phyloP scores from a whole-genome alignment of 2,888 invertebrate species.

The Labia minor region DNA sequence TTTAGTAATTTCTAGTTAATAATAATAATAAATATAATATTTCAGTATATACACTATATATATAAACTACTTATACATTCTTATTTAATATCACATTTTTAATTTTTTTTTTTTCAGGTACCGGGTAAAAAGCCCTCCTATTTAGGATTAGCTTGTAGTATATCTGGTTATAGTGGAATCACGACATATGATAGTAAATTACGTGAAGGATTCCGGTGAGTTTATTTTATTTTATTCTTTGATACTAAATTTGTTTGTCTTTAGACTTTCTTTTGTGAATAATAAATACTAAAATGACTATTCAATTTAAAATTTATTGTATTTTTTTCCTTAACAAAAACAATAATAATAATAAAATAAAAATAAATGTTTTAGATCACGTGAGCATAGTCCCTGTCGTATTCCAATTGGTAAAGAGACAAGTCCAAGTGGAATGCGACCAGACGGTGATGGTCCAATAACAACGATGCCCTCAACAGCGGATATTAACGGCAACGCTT shows the following conservation, averaged over 20 bases:
- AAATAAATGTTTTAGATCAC: slow-evolving; percentile 21
- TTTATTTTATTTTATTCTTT: background rate
- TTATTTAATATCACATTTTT: too few relatives aligned
- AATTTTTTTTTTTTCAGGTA: background rate
- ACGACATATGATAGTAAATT: slow-evolving; percentile 77
- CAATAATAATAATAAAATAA: too few relatives aligned
- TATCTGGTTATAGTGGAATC: slow-evolving; percentile 78
- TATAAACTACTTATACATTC: too few relatives aligned
- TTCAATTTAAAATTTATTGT: too few relatives aligned
- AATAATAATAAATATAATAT: too few relatives aligned
- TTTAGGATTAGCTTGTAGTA: slow-evolving; percentile 76
- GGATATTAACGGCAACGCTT: slow-evolving; percentile 21
- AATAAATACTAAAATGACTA: too few relatives aligned
- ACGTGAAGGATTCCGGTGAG: slow-evolving; percentile 49
- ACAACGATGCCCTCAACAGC: background rate
- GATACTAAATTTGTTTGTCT: too few relatives aligned
- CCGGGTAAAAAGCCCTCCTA: slow-evolving; percentile 68
- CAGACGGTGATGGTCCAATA: slow-evolving; percentile 18
- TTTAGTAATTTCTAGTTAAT: too few relatives aligned
- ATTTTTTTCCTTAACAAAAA: too few relatives aligned
- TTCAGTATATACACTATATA: too few relatives aligned
- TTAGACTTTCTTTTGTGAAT: too few relatives aligned
- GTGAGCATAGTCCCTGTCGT: slow-evolving; percentile 32
- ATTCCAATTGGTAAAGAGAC: slow-evolving; percentile 27
- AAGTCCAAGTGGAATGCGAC: slow-evolving; percentile 26